Percentiles rank a stretch among this genome's conserved stretches.
phyloP scores from a whole-genome alignment of 1,140 invertebrate species.

The Steinernema feltiae region DNA sequence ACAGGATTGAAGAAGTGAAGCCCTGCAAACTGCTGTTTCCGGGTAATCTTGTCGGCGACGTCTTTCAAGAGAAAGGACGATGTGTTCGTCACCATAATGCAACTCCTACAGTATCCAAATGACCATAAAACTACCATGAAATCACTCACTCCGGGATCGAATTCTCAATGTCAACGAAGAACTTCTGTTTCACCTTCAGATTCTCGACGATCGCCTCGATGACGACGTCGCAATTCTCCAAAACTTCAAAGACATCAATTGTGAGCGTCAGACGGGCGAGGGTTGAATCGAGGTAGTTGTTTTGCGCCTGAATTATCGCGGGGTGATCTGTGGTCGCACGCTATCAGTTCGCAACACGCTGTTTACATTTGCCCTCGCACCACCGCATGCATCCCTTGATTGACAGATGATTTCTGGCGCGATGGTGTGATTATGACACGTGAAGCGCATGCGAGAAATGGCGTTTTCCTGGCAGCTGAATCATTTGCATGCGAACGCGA shows the following conservation, averaged over 20 bases:
- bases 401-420: background rate
- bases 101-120: constrained; percentile 18
- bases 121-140: constrained; percentile 9
- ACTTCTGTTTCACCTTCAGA: constrained; percentile 52
- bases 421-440: background rate
- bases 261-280: constrained; percentile 74
- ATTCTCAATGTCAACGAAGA: constrained; percentile 51
- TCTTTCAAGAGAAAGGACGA: constrained; percentile 76
- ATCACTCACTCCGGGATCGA: constrained; percentile 36
- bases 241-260: constrained; percentile 63
- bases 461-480: background rate
- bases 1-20: constrained; percentile 87
- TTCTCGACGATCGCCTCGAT: constrained; percentile 59
- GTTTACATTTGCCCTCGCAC: background rate
- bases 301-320: constrained; percentile 19
- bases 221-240: constrained; percentile 56
- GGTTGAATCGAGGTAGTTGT: constrained; percentile 51
- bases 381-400: background rate
- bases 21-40: constrained; percentile 68
- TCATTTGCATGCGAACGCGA: no score
- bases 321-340: constrained; percentile 18
- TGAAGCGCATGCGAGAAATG: constrained; percentile 4
- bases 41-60: constrained; percentile 66
- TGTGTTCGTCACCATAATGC: constrained; percentile 75
- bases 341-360: background rate